These are phyloP conservation scores for Chydorus sphaericus DNA, from an alignment of 2,888 invertebrate genomes.

Conservation along the genomic window DNA sequence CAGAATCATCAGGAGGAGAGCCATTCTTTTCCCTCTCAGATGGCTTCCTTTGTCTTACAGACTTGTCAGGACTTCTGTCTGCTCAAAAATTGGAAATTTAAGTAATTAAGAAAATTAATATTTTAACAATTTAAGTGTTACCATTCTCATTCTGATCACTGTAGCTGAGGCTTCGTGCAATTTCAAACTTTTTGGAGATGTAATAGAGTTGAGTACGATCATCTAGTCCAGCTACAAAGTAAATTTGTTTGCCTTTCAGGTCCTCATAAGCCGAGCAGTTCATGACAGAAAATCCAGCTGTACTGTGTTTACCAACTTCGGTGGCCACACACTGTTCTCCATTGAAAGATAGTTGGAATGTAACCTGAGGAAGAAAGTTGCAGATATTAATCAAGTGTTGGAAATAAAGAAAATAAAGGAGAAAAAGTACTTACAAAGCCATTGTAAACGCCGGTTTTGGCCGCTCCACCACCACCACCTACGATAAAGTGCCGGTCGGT, in stretches of 20 bases:
- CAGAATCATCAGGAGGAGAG: not conserved
- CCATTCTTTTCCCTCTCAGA: not conserved
- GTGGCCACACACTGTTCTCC: slow-evolving; percentile 68
- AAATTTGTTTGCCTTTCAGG: slow-evolving; percentile 46
- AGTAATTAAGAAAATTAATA: not conserved
- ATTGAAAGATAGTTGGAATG: slow-evolving; percentile 77
- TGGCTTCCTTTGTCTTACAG: not conserved
- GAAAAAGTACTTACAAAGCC: slow-evolving; percentile 63
- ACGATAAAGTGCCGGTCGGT: slow-evolving; percentile 86
- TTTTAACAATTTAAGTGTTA: not conserved
- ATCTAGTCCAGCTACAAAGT: slow-evolving; percentile 79
- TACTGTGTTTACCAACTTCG: slow-evolving; percentile 77
- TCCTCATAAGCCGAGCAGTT: slow-evolving; percentile 58
- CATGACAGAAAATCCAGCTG: slow-evolving; percentile 81
- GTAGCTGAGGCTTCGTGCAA: slow-evolving; percentile 3
- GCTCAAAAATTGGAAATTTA: not conserved
- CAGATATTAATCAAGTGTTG: not conserved
- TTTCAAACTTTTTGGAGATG: slow-evolving; percentile 18
- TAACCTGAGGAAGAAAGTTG: slow-evolving; percentile 46
- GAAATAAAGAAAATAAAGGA: too few species aligned
- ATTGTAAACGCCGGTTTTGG: slow-evolving; percentile 94
- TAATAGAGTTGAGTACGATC: slow-evolving; percentile 71
- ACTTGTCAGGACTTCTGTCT: slow-evolving; percentile 1
- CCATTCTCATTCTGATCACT: slow-evolving; percentile 12
- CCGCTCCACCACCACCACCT: slow-evolving; percentile 91